Percentiles rank a stretch among this genome's conserved stretches.
phyloP scores from a whole-genome alignment of 2,888 invertebrate genomes.

The Meghimatium bilineatum region DNA sequence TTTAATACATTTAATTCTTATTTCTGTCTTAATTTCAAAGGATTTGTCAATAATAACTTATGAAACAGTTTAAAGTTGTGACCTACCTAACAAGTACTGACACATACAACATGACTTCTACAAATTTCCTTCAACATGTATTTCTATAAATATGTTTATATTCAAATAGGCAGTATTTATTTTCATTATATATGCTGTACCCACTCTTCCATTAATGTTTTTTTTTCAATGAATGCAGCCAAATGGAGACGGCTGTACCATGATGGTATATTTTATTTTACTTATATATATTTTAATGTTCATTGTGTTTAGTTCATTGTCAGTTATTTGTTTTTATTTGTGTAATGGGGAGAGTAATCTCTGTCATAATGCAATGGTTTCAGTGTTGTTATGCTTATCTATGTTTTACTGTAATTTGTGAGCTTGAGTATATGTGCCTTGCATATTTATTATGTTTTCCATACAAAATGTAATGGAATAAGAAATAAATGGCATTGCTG shows the following conservation, averaged over 20 bases:
- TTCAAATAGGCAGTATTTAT: background rate
- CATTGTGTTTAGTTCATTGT: background rate
- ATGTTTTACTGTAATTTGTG: no score
- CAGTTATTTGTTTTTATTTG: background rate
- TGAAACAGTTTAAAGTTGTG: background rate
- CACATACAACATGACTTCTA: background rate
- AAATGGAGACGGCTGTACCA: slow-evolving; percentile 65
- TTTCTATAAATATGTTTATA: background rate
- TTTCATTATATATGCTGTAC: background rate
- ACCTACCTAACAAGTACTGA: background rate
- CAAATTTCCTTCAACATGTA: background rate
- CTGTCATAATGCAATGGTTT: background rate
- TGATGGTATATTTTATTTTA: slow-evolving; percentile 57
- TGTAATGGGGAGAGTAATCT: background rate
- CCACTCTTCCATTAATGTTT: background rate
- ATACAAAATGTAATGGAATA: no score
- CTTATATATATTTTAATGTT: background rate
- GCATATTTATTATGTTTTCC: no score
- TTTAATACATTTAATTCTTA: background rate
- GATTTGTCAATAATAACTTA: background rate
- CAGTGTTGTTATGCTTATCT: no score
- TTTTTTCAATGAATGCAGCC: slow-evolving; percentile 53
- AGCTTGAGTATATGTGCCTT: no score
- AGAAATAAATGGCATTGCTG: no score
- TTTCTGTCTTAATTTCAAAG: background rate